Conservation (phyloP, 2,113 vertebrate species). For the Haemorhous mexicanus region DNA sequence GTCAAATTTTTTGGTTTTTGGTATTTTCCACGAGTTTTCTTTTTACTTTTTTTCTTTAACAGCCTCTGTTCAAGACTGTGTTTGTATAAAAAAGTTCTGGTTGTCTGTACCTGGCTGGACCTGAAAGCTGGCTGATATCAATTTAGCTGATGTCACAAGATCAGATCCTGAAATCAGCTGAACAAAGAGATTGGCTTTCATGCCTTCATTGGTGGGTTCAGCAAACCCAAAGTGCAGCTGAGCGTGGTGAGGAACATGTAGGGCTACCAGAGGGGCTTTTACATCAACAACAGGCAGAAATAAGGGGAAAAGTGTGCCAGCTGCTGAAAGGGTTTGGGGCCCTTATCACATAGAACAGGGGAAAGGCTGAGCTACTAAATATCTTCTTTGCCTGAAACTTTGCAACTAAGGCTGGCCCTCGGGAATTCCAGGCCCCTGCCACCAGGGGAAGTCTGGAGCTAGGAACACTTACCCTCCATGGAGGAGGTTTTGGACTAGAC, state of each 20-base stretch:
- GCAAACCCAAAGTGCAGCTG: neutral
- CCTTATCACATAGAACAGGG: neutral
- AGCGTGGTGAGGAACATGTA: neutral
- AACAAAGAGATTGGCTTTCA: neutral
- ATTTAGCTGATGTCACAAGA: neutral
- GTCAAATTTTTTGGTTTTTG: neutral
- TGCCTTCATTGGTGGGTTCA: rapidly evolving
- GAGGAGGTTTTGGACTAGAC: neutral
- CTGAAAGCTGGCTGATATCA: neutral
- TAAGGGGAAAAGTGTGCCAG: neutral
- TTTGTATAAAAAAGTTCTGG: neutral
- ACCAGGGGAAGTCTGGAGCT: neutral
- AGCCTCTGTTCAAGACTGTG: neutral
- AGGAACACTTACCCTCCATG: rapidly evolving
- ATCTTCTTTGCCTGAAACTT: neutral
- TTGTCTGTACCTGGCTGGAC: neutral
- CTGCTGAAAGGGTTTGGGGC: neutral
- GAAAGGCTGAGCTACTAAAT: neutral
- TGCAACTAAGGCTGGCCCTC: neutral
- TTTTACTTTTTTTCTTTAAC: neutral
- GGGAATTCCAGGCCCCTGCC: neutral
- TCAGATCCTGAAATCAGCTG: neutral
- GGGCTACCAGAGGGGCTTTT: neutral
- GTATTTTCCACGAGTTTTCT: neutral
- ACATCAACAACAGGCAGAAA: neutral